Conservation (phyloP, 2,888 invertebrate genomes). For the Luperina nickerlii region DNA sequence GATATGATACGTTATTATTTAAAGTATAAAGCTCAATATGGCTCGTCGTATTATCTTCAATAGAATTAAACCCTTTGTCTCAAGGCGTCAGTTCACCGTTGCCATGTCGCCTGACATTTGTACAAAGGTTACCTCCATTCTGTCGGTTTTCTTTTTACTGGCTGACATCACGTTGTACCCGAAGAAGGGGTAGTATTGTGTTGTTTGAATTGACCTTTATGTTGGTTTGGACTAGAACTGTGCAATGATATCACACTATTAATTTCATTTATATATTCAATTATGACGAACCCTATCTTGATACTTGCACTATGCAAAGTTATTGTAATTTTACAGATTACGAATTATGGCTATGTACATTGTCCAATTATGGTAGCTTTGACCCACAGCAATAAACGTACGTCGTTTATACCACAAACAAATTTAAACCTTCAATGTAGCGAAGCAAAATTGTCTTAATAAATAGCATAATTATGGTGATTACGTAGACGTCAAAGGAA, state of each 20-base stretch:
- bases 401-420: slow-evolving; percentile 63
- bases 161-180: slow-evolving; percentile 84
- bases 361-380: slow-evolving; percentile 64
- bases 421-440: slow-evolving; percentile 69
- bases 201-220: slow-evolving; percentile 83
- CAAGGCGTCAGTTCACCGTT: slow-evolving; percentile 84
- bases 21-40: slow-evolving; percentile 77
- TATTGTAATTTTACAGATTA: slow-evolving; percentile 52
- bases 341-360: slow-evolving; percentile 52
- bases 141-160: slow-evolving; percentile 86
- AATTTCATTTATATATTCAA: slow-evolving; percentile 36
- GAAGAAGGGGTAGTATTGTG: slow-evolving; percentile 86
- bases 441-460: slow-evolving; percentile 75
- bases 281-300: slow-evolving; percentile 28
- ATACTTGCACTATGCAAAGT: slow-evolving; percentile 38
- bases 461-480: slow-evolving; percentile 81
- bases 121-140: slow-evolving; percentile 87
- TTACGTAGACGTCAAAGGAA: slow-evolving; percentile 79
- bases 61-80: slow-evolving; percentile 89
- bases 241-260: slow-evolving; percentile 42
- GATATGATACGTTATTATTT: slow-evolving; percentile 68
- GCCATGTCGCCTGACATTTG: slow-evolving; percentile 87
- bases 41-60: slow-evolving; percentile 73
- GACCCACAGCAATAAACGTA: slow-evolving; percentile 61
- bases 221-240: slow-evolving; percentile 65